Evolutionary conservation across 2,888 invertebrate species (phyloP).

Genomic region (Thyatira batis): DNA sequence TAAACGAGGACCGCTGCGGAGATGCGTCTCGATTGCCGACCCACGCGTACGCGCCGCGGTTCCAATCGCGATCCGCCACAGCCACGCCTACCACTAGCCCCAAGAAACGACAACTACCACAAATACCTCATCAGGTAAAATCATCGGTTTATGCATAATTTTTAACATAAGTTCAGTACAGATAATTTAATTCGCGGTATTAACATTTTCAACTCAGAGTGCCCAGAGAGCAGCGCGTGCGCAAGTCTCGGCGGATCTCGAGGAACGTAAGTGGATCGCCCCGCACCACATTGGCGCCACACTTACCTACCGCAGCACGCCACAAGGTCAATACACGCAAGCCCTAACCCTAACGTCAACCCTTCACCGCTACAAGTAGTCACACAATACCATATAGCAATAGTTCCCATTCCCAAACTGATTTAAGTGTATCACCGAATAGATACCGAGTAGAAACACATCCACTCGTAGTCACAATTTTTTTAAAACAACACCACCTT

Average conservation of each 20-base stretch:
- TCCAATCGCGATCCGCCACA: slow-evolving; percentile 93
- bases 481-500: not conserved
- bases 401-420: slow-evolving; percentile 1
- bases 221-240: slow-evolving; percentile 86
- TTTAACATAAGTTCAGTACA: too few species aligned
- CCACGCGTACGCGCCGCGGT: slow-evolving; percentile 85
- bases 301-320: slow-evolving; percentile 90
- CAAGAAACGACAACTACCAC: slow-evolving; percentile 97
- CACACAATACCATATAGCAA: not conserved
- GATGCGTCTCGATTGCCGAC: slow-evolving; percentile 73
- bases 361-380: slow-evolving; percentile 21
- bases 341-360: slow-evolving; percentile 43
- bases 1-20: slow-evolving; percentile 55
- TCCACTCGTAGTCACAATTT: not conserved
- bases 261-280: slow-evolving; percentile 87
- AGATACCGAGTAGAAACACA: not conserved
- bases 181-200: too few species aligned
- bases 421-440: not conserved
- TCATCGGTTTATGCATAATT: not conserved
- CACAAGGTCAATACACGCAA: slow-evolving; percentile 84
- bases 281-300: slow-evolving; percentile 90
- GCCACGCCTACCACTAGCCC: slow-evolving; percentile 97
- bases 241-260: slow-evolving; percentile 87
- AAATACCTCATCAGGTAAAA: slow-evolving; percentile 88
- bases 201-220: too few species aligned